Base-by-base conservation (phyloP, 2,113 vertebrate genomes). In the Spermophilus dauricus region DNA sequence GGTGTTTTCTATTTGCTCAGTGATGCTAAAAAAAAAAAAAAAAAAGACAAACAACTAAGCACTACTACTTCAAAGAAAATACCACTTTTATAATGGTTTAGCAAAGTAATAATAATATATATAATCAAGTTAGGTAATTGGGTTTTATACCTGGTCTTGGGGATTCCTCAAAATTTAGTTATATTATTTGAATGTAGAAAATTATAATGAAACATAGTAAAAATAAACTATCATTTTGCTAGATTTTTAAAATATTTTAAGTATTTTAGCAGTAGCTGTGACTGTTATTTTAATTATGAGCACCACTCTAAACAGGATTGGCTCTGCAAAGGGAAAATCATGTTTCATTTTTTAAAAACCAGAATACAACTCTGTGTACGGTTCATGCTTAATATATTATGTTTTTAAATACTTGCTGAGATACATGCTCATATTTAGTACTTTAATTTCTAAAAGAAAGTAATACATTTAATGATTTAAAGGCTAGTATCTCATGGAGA, bases 81-180 rank as follows among this genome's bases (percentile, higher is more conserved):
- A 86, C 77, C 67, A 86, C 78, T 77, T 91, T 89, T 80, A 91
- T 53, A 70, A 39, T 37, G 30, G 11, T 96, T 91, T 96, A 58
- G 20, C 18, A 65, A 89, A 89, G 70, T 95, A 30, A 65, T 90
- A 81, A 58, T 12, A 93, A 24, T 65, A 10, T 69, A 13, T 56
- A 39, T 73, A 72, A 42, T 75, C 65, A 90, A n/a, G 80, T 45
- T 77, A 83, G 51, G 51, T 58, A 83, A 56, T 86, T 93, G 34
- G 18, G 65, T 96, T 96, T 34, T 69, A 26, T 72, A 89, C 34
- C 28, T 85, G 16, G 7, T 89, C 10, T 1, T 89, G n/a, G 4
- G 14, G 42, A 80, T 70, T 69, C 39, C 22, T 85, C 56, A 32
- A 84, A 76, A 70, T 75, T 81, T 87, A 67, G 18, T 69, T 83